Percentiles rank a stretch among this genome's conserved stretches.
phyloP scores from a whole-genome alignment of 2,797 vertebrate species.

The Tamandua tetradactyla region DNA sequence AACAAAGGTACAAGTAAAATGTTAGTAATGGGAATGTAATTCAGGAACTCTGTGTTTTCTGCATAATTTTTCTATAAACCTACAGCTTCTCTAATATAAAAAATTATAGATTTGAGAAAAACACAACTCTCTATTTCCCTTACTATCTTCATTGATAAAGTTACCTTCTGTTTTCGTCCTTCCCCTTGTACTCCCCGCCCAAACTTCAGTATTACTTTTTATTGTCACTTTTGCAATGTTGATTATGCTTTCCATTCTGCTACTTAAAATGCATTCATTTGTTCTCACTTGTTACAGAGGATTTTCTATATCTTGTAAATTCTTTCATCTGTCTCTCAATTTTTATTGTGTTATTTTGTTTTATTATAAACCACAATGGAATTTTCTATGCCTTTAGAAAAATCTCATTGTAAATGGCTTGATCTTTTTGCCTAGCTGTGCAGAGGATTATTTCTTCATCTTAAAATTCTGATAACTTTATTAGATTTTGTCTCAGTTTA shows the following conservation, averaged over 20 bases:
- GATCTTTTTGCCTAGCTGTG: background rate
- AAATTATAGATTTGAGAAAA: background rate
- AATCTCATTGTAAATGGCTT: background rate
- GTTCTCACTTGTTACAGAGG: background rate
- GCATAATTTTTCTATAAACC: no score
- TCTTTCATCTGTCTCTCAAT: background rate
- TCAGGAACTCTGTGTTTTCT: no score
- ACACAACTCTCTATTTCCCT: background rate
- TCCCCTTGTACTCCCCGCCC: background rate
- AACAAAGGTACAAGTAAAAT: no score
- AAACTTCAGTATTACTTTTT: background rate
- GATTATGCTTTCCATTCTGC: background rate
- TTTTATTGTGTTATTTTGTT: conserved; percentile 27
- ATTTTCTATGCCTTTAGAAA: background rate
- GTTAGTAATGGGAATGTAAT: no score
- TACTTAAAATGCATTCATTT: background rate
- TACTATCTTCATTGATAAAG: background rate
- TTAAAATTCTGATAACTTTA: background rate
- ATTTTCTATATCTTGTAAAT: background rate
- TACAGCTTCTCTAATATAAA: no score
- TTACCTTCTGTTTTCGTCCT: background rate
- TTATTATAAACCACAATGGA: background rate
- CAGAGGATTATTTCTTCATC: background rate
- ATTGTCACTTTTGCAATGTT: background rate
- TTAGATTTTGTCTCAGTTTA: background rate